Percentiles rank a stretch among this genome's conserved stretches.
phyloP scores from a whole-genome alignment of 2,797 vertebrate species.

The Fistularia tabacaria region DNA sequence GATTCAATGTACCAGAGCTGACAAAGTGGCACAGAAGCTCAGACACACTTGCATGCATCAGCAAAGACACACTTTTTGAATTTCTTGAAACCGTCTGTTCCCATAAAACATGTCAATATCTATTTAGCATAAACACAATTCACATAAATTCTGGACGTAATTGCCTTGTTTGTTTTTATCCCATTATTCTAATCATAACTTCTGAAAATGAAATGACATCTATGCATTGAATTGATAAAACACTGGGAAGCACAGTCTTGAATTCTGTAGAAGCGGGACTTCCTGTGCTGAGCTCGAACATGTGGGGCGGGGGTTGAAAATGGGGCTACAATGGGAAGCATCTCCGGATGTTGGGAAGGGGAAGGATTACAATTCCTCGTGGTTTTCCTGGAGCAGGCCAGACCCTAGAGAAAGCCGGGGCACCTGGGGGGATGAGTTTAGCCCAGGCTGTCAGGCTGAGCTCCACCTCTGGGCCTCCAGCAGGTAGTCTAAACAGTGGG shows the following conservation, averaged over 20 bases:
- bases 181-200: conserved; percentile 56
- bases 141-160: conserved; percentile 64
- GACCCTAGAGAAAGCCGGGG: conserved; percentile 62
- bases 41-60: conserved; percentile 57
- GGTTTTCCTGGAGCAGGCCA: conserved; percentile 65
- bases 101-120: conserved; percentile 51
- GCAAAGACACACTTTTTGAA: conserved; percentile 58
- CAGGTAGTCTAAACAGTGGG: conserved; percentile 59
- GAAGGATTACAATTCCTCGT: conserved; percentile 70
- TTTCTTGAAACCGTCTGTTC: conserved; percentile 56
- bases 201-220: conserved; percentile 44
- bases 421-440: conserved; percentile 62
- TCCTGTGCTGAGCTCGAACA: conserved; percentile 57
- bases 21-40: conserved; percentile 51
- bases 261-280: conserved; percentile 36
- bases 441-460: conserved; percentile 67
- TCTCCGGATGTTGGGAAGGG: conserved; percentile 60
- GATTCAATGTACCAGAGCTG: conserved; percentile 67
- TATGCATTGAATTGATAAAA: conserved; percentile 50
- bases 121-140: conserved; percentile 63
- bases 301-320: conserved; percentile 61
- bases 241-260: conserved; percentile 20
- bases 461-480: conserved; percentile 72
- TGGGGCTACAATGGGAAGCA: conserved; percentile 44
- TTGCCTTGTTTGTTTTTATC: conserved; percentile 67